Evolutionary conservation across 2,888 invertebrate genomes (phyloP), one percentile per base, ranked within the genome.

Genomic region (Cylloceria caligata): DNA sequence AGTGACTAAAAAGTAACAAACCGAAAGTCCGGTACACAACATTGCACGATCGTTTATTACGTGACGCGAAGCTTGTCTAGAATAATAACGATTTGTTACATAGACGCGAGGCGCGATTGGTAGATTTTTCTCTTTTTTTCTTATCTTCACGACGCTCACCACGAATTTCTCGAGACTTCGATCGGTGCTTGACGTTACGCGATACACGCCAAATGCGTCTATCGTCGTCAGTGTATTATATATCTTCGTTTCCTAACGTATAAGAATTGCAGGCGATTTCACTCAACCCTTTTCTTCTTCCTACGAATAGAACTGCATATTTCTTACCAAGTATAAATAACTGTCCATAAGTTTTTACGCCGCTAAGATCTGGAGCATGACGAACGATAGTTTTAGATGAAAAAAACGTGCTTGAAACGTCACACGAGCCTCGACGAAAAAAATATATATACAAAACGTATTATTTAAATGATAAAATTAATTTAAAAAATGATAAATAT

Each of bases 231-330:
- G 9, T 57, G 55, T 27, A n/a, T 57, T 36, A 16, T 34, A 9
- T 21, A 34, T 36, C n/a, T 16, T 0, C 0, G 60, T 60, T 16
- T 6, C 34, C 36, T 19, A 60, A 34, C 36, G 34, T 3, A 0
- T 2, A 9, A 19, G 65, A 60, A 71, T 34, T 13, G 13, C 39
- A 55, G 36, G 39, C 57, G 62, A 71, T 64, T 64, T 39, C 65
- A 42, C 47, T 39, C 68, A 62, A 47, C 47, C 71, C 75, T 60
- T 72, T 68, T 60, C 24, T 65, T 34, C 34, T n/a, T 57, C 64
- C 62, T 21, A 24, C 45, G 57, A 21, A 57, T 27, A 57, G 42
- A 62, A 69, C 42, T 39, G 60, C 30, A 27, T 19, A 57, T 75
- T 67, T 55, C 27, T 21, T 55, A 19, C 42, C 13, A 42, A 27